phyloP scores from a whole-genome alignment of 2,888 invertebrate genomes.

The Ectobius pallidus region DNA sequence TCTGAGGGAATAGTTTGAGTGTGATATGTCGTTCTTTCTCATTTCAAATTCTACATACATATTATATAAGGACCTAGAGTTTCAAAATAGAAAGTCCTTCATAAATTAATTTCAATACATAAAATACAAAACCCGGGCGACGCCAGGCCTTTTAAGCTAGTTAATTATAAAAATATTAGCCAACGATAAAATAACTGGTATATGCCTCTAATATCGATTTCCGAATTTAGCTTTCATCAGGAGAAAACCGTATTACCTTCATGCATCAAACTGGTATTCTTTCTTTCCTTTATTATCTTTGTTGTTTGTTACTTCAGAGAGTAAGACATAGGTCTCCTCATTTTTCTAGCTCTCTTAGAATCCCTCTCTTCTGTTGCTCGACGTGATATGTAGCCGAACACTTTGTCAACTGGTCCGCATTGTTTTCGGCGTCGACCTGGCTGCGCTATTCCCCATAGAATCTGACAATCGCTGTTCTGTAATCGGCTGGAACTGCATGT shows the following conservation, averaged over 20 bases:
- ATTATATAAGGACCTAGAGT: too few relatives aligned
- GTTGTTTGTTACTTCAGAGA: constrained; percentile 2
- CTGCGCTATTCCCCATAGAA: constrained; percentile 13
- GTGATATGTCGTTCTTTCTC: too few relatives aligned
- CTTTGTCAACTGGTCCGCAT: constrained; percentile 25
- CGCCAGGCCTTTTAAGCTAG: too few relatives aligned
- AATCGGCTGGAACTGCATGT: constrained; percentile 20
- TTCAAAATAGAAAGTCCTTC: too few relatives aligned
- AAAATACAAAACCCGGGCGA: too few relatives aligned
- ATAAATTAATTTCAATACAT: too few relatives aligned
- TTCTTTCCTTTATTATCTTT: neutral
- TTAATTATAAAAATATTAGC: too few relatives aligned
- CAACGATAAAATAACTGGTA: too few relatives aligned
- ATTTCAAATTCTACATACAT: too few relatives aligned
- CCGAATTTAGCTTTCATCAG: too few relatives aligned
- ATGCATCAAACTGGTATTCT: neutral
- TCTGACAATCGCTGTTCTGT: constrained; percentile 21
- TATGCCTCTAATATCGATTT: too few relatives aligned
- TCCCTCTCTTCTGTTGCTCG: neutral
- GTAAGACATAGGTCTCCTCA: neutral
- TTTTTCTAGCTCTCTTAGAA: neutral
- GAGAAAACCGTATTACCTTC: constrained; percentile 5
- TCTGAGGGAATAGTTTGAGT: too few relatives aligned
- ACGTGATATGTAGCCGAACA: neutral
- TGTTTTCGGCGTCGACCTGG: constrained; percentile 23